Conservation (phyloP, 2,113 vertebrate genomes). For the Myrmophylax atrothorax region DNA sequence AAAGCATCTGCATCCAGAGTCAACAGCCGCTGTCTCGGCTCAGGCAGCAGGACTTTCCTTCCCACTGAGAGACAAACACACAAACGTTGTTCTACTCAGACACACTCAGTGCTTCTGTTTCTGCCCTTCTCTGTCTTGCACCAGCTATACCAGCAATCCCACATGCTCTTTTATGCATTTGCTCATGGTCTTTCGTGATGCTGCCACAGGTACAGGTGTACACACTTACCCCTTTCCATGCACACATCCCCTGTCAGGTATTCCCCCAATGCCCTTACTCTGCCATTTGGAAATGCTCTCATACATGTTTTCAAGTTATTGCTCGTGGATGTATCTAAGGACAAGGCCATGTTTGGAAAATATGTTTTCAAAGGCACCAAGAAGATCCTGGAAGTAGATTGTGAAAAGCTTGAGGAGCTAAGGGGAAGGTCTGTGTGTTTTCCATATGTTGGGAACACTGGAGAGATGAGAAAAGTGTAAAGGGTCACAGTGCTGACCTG, state of each 20-base stretch:
- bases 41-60: not conserved
- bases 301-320: not conserved
- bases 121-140: not conserved
- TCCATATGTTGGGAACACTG: not conserved
- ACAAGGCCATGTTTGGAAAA: not conserved
- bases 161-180: fast-evolving
- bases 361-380: not conserved
- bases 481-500: conserved; percentile 33
- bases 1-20: conserved; percentile 5
- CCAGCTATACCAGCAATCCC: not conserved
- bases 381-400: not conserved
- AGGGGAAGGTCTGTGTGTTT: not conserved
- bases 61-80: not conserved
- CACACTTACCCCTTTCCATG: fast-evolving
- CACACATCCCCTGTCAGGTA: fast-evolving
- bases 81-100: not conserved
- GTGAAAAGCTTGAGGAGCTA: not conserved
- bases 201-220: not conserved
- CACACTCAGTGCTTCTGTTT: not conserved
- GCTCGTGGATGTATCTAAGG: not conserved
- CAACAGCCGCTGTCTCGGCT: not conserved
- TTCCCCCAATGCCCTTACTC: fast-evolving
- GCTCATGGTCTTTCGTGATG: not conserved
- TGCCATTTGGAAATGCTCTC: not conserved
- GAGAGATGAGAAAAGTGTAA: conserved; percentile 45